These are phyloP conservation scores for Heliopora coerulea DNA, from an alignment of 92 coral and sea anemone species.

Conservation along the genomic window DNA sequence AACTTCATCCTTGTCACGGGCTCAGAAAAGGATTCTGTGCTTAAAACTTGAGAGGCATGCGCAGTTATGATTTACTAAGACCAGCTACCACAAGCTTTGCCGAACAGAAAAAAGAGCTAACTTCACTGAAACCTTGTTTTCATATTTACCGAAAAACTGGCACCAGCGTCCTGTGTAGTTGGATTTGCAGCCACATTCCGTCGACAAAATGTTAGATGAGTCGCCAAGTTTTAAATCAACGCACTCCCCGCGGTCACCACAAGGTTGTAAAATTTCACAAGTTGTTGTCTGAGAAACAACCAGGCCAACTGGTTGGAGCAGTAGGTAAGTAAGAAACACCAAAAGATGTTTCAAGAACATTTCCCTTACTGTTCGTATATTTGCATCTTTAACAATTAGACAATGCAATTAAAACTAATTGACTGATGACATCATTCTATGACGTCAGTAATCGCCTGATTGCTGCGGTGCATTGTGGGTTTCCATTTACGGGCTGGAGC, in stretches of 20 bases:
- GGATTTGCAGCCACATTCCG: neutral
- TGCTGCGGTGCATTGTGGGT: neutral
- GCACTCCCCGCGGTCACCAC: slow-evolving; percentile 22
- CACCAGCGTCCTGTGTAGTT: slow-evolving; percentile 24
- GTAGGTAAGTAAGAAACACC: neutral
- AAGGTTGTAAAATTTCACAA: neutral
- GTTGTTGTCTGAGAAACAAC: neutral
- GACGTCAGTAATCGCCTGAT: neutral
- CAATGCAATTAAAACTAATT: neutral
- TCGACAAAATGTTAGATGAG: neutral
- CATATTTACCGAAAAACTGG: slow-evolving; percentile 26
- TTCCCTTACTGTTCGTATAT: neutral
- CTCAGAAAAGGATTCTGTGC: too few species aligned
- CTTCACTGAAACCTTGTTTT: too few species aligned
- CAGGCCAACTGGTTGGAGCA: neutral
- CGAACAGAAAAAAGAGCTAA: neutral
- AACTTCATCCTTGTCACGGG: too few species aligned
- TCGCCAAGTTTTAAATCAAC: neutral
- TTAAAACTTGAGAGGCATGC: too few species aligned
- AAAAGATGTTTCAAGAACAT: slow-evolving; percentile 11
- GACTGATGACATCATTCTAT: slow-evolving; percentile 16
- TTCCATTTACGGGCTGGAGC: too few species aligned
- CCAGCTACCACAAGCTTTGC: too few species aligned
- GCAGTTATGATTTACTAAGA: too few species aligned
- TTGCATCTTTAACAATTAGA: neutral